Evolutionary conservation across 2,113 vertebrate species (phyloP).

Genomic region (Abramis brama): DNA sequence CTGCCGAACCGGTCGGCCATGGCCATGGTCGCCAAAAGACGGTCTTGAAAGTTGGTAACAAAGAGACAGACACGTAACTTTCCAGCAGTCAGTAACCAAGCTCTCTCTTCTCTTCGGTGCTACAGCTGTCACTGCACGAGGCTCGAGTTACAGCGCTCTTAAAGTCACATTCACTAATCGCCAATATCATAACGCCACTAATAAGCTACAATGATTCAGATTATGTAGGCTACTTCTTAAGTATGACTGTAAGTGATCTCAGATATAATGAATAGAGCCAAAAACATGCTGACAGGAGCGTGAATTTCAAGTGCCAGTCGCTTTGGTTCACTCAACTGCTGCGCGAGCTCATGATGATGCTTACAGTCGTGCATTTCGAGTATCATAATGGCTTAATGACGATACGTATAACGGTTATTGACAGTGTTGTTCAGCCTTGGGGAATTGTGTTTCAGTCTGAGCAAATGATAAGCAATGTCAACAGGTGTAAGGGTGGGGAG

Average conservation of each 20-base stretch:
- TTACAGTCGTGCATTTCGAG: not conserved
- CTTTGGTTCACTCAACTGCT: not conserved
- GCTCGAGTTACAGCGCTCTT: slow-evolving; percentile 76
- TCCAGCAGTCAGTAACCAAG: slow-evolving; percentile 61
- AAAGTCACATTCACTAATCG: slow-evolving; percentile 69
- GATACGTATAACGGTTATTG: not conserved
- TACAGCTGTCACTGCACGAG: slow-evolving; percentile 71
- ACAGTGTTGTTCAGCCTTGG: not conserved
- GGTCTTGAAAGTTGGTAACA: slow-evolving; percentile 53
- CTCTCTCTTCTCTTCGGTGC: slow-evolving; percentile 45
- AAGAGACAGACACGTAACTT: slow-evolving; percentile 66
- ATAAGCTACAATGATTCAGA: slow-evolving; percentile 34
- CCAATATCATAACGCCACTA: slow-evolving; percentile 60
- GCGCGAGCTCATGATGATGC: not conserved
- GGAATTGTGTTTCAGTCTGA: slow-evolving; percentile 20
- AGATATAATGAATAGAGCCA: not conserved
- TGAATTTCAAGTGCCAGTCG: not conserved
- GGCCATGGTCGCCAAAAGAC: slow-evolving; percentile 25
- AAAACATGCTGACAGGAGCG: not conserved
- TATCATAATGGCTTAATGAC: not conserved
- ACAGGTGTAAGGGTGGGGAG: slow-evolving; percentile 47
- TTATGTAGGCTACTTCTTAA: not conserved
- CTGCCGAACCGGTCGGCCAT: slow-evolving; percentile 65
- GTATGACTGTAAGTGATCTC: not conserved
- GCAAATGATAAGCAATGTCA: slow-evolving; percentile 41